Conservation (phyloP, 2,113 vertebrate genomes). For the Gracilinanus agilis region DNA sequence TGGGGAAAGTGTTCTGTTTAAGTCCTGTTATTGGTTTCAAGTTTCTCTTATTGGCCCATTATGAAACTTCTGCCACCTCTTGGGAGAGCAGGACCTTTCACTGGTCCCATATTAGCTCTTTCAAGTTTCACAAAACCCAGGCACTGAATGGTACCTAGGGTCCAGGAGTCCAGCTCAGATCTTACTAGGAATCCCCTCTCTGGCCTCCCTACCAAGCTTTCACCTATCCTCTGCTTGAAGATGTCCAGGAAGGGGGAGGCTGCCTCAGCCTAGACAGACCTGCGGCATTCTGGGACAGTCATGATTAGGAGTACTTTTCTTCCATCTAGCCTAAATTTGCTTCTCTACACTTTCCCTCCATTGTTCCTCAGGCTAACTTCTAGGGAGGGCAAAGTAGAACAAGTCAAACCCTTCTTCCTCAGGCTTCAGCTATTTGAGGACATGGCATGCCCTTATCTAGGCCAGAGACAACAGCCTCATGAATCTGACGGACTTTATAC, state of each 20-base stretch:
- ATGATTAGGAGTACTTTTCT: too few relatives aligned
- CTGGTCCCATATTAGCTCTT: too few relatives aligned
- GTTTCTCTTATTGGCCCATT: too few relatives aligned
- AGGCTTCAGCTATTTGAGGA: not conserved
- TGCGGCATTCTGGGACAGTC: too few relatives aligned
- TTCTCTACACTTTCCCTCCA: too few relatives aligned
- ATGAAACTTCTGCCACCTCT: not conserved
- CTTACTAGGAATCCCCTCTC: too few relatives aligned
- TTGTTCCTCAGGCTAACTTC: not conserved
- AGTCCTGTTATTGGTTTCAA: not conserved
- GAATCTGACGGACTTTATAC: not conserved
- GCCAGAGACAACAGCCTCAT: not conserved
- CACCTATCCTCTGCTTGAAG: not conserved
- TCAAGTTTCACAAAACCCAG: too few relatives aligned
- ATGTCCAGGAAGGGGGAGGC: too few relatives aligned
- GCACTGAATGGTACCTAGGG: too few relatives aligned
- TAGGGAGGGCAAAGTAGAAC: not conserved
- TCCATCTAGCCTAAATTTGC: too few relatives aligned
- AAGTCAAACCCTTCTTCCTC: not conserved
- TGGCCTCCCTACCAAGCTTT: not conserved
- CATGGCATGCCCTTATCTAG: not conserved
- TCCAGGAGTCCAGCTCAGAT: too few relatives aligned
- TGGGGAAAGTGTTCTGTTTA: not conserved
- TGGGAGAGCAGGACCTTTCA: not conserved
- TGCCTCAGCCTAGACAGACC: not conserved